Evolutionary conservation across 1,140 invertebrate genomes (phyloP).

Genomic region (Micrasema longulum): DNA sequence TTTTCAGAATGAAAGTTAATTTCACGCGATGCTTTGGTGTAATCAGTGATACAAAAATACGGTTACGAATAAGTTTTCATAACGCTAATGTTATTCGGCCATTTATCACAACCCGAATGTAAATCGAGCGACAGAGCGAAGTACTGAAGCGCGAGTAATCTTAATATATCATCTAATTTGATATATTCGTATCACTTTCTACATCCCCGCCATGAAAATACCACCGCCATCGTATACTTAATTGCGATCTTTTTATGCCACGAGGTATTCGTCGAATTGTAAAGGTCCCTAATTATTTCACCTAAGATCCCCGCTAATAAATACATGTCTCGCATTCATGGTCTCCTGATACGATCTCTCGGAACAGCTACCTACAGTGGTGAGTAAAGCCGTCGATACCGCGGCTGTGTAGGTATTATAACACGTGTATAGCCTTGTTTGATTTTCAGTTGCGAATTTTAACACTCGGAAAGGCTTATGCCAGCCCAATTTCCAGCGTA

Average conservation of each 20-base stretch:
- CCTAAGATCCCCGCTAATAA: slow-evolving; percentile 19
- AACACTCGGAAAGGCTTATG: slow-evolving; percentile 48
- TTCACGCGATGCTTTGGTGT: slow-evolving; percentile 3
- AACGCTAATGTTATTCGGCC: too few species aligned
- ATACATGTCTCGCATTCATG: slow-evolving; percentile 28
- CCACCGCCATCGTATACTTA: slow-evolving; percentile 14
- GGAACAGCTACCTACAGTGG: not conserved
- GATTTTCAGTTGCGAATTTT: slow-evolving; percentile 51
- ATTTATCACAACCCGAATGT: not conserved
- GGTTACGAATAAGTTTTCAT: not conserved
- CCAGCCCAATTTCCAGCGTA: slow-evolving; percentile 45
- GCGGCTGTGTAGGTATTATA: not conserved
- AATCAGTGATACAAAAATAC: slow-evolving; percentile 6
- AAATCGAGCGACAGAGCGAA: not conserved
- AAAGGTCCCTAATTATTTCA: slow-evolving; percentile 35
- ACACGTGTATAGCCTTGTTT: slow-evolving; percentile 18
- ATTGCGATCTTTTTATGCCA: slow-evolving; percentile 24
- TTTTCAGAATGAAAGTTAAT: slow-evolving; percentile 7
- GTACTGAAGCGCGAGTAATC: not conserved
- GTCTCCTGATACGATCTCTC: slow-evolving; percentile 18
- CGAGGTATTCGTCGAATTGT: slow-evolving; percentile 22
- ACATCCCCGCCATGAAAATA: not conserved
- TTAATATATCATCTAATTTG: not conserved
- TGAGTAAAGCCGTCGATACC: not conserved
- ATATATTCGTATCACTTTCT: slow-evolving; percentile 6